These are phyloP conservation scores for Anabas testudineus DNA, from an alignment of 2,797 vertebrate genomes.

Conservation along the genomic window DNA sequence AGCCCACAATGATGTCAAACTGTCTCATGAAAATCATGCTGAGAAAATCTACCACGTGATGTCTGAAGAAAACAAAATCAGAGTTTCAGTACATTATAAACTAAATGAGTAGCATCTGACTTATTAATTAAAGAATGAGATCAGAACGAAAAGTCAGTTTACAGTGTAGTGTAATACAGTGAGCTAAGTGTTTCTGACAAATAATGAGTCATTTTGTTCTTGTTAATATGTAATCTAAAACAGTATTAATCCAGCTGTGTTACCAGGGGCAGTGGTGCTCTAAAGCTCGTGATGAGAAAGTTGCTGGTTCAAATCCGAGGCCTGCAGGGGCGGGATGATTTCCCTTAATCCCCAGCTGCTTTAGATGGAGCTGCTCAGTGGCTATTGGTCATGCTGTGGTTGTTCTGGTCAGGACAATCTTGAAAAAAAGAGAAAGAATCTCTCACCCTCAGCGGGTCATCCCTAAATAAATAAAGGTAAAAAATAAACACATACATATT, in stretches of 20 bases:
- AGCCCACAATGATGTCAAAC: constrained; percentile 54
- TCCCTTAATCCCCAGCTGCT: no score
- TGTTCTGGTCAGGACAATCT: no score
- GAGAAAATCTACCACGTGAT: constrained; percentile 34
- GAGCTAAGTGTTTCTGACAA: constrained; percentile 13
- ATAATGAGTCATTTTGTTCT: neutral
- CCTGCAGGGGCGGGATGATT: no score
- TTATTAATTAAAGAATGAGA: neutral
- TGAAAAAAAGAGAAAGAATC: no score
- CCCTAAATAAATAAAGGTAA: no score
- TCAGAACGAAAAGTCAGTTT: constrained; percentile 1
- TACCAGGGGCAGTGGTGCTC: no score
- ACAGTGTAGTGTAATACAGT: constrained; percentile 1
- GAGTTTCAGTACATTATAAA: neutral
- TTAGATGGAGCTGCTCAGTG: no score
- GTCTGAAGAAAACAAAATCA: neutral
- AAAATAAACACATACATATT: no score
- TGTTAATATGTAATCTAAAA: neutral
- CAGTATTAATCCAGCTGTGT: neutral
- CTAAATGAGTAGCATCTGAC: neutral
- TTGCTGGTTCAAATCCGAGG: no score
- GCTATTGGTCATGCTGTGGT: no score
- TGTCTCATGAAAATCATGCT: constrained; percentile 17
- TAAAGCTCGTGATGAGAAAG: no score
- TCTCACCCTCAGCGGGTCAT: no score